Evolutionary conservation across 2,888 invertebrate species (phyloP).

Genomic region (Azorinus chamasolen): DNA sequence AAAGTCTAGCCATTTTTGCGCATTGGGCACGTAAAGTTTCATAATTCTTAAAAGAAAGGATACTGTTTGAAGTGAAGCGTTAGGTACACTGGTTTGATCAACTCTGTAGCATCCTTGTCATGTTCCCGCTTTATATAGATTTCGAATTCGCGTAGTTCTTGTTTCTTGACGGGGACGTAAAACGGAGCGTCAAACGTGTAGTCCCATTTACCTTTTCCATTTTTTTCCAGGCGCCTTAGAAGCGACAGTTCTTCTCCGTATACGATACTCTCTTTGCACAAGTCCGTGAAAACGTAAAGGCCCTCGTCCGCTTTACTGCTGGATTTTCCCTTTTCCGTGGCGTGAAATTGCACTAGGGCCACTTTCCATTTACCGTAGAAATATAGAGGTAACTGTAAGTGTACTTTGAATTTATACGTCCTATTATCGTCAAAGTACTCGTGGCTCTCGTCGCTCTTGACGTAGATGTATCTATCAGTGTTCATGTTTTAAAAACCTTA

Average conservation of each 20-base stretch:
- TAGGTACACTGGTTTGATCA: slow-evolving; percentile 36
- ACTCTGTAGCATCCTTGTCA: slow-evolving; percentile 14
- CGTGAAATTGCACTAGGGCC: slow-evolving; percentile 22
- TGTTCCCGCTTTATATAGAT: slow-evolving; percentile 48
- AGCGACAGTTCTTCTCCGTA: slow-evolving; percentile 25
- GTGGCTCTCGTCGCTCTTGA: slow-evolving; percentile 34
- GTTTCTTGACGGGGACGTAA: slow-evolving; percentile 38
- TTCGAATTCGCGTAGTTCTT: slow-evolving; percentile 29
- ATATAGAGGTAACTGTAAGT: slow-evolving; percentile 18
- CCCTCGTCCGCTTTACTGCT: slow-evolving; percentile 1
- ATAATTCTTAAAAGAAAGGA: slow-evolving; percentile 29
- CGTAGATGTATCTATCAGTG: slow-evolving; percentile 24
- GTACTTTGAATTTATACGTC: slow-evolving; percentile 19
- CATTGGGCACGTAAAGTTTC: slow-evolving; percentile 64
- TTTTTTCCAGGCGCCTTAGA: slow-evolving; percentile 16
- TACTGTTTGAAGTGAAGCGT: slow-evolving; percentile 51
- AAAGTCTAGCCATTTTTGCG: slow-evolving; percentile 54
- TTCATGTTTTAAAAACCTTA: slow-evolving; percentile 15
- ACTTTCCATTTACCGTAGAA: slow-evolving; percentile 24
- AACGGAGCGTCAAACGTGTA: slow-evolving; percentile 22
- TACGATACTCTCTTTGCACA: slow-evolving; percentile 29
- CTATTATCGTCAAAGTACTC: slow-evolving; percentile 21
- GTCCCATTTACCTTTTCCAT: slow-evolving; percentile 9
- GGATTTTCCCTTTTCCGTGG: slow-evolving; percentile 21
- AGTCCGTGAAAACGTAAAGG: slow-evolving; percentile 21